Evolutionary conservation across 2,797 vertebrate genomes (phyloP).

Genomic region (Allobates femoralis): DNA sequence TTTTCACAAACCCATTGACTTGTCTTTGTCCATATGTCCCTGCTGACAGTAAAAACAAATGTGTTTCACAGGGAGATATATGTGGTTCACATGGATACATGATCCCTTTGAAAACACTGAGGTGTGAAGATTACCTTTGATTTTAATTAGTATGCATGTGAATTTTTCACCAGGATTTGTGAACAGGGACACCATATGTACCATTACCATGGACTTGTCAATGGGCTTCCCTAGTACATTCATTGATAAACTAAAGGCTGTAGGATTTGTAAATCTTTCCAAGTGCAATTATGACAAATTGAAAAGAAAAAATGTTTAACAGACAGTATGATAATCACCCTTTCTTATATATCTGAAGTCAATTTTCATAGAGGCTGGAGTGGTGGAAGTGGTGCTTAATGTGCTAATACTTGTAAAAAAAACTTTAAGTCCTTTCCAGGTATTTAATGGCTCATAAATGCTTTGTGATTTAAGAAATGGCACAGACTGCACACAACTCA

Average conservation of each 20-base stretch:
- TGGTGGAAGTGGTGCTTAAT: conserved; percentile 37
- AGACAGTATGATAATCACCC: conserved; percentile 66
- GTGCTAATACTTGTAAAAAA: conserved; percentile 58
- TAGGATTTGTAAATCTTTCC: background rate
- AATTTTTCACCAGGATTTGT: no score
- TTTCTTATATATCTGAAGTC: conserved; percentile 68
- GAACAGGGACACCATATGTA: no score
- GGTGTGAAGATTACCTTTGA: no score
- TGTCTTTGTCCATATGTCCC: no score
- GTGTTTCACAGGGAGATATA: no score
- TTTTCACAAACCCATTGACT: no score
- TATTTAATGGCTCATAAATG: conserved; percentile 74
- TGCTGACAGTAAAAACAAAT: no score
- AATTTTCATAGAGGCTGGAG: conserved; percentile 53
- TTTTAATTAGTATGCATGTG: no score
- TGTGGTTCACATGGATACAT: no score
- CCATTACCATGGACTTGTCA: no score
- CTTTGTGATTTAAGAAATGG: conserved; percentile 63
- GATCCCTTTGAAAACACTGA: no score
- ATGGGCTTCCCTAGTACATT: background rate
- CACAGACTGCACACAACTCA: conserved; percentile 49
- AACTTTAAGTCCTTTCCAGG: conserved; percentile 53
- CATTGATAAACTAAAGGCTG: background rate
- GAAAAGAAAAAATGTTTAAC: background rate
- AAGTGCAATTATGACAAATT: background rate